phyloP scores from a whole-genome alignment of 2,797 vertebrate species.

The Danio kyathit region DNA sequence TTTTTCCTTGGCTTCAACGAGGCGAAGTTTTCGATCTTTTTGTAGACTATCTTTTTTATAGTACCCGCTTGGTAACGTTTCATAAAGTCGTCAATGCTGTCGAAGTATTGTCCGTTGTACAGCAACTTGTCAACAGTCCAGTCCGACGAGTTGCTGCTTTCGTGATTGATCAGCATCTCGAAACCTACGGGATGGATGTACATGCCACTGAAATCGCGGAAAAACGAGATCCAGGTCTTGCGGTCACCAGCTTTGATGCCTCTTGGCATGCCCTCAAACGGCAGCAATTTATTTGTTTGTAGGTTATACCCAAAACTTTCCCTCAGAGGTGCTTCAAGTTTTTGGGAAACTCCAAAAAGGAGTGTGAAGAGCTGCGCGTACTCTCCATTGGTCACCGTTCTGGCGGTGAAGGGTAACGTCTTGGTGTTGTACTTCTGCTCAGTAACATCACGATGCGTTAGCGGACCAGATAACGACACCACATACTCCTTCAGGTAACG shows the following conservation, averaged over 20 bases:
- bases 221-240: constrained; percentile 86
- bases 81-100: constrained; percentile 68
- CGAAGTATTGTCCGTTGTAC: constrained; percentile 87
- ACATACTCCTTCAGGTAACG: constrained; percentile 82
- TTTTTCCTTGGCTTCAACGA: constrained; percentile 75
- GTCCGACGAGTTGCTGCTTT: constrained; percentile 67
- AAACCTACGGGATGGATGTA: constrained; percentile 87
- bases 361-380: constrained; percentile 72
- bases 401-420: constrained; percentile 76
- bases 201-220: constrained; percentile 78
- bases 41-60: constrained; percentile 73
- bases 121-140: constrained; percentile 82
- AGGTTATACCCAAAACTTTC: constrained; percentile 81
- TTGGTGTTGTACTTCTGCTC: constrained; percentile 71
- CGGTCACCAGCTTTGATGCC: constrained; percentile 85
- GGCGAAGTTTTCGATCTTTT: constrained; percentile 69
- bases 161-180: constrained; percentile 86
- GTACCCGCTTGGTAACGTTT: constrained; percentile 62
- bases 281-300: not conserved
- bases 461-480: constrained; percentile 80
- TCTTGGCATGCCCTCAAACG: constrained; percentile 80
- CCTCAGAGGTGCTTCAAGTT: constrained; percentile 68
- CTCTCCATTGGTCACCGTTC: constrained; percentile 78
- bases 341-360: constrained; percentile 68
- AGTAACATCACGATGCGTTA: constrained; percentile 78